phyloP scores from a whole-genome alignment of 2,888 invertebrate genomes.

The Cheilosia soror region DNA sequence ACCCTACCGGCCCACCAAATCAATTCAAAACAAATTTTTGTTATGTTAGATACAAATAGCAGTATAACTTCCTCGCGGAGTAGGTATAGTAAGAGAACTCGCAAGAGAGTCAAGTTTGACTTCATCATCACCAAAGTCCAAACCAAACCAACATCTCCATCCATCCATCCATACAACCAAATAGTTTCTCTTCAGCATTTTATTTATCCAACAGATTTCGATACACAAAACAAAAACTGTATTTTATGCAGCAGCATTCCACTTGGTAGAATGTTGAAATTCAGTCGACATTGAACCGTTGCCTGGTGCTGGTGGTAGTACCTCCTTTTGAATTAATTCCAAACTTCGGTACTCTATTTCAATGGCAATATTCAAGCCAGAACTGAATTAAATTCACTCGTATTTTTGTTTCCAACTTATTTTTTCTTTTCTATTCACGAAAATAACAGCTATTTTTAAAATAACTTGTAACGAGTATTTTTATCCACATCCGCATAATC shows the following conservation, averaged over 20 bases:
- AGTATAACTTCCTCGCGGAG: too few relatives aligned
- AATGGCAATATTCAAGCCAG: background rate
- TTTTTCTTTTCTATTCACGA: background rate
- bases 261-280: constrained; percentile 14
- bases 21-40: too few relatives aligned
- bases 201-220: constrained; percentile 4
- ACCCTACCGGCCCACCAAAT: too few relatives aligned
- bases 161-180: too few relatives aligned
- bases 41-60: too few relatives aligned
- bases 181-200: constrained; percentile 1
- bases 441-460: background rate
- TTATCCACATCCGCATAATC: background rate
- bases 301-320: constrained; percentile 46
- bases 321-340: constrained; percentile 28
- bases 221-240: background rate
- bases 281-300: constrained; percentile 53
- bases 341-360: background rate
- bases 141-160: too few relatives aligned
- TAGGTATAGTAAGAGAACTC: too few relatives aligned
- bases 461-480: background rate
- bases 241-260: constrained; percentile 8
- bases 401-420: background rate
- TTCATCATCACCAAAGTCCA: too few relatives aligned
- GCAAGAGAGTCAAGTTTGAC: too few relatives aligned
- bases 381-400: background rate